Conservation (phyloP, 2,797 vertebrate species). For the Heliangelus exortis region DNA sequence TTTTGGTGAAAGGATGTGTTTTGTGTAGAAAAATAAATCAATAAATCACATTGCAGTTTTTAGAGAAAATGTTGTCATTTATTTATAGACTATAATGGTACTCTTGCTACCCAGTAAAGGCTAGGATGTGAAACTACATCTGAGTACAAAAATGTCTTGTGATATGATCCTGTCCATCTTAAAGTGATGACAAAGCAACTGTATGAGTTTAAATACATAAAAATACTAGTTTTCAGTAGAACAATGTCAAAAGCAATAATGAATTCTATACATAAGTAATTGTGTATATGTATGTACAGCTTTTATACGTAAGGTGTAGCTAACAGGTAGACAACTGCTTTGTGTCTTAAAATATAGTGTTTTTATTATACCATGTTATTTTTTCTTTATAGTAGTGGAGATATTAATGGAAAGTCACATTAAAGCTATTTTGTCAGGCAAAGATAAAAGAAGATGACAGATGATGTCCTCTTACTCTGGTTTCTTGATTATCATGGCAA, state of each 20-base stretch:
- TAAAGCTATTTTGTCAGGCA: neutral
- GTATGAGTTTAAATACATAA: neutral
- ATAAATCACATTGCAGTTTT: neutral
- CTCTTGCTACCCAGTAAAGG: neutral
- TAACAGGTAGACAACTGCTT: neutral
- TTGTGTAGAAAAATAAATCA: neutral
- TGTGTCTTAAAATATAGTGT: neutral
- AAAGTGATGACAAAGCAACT: neutral
- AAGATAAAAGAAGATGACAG: neutral
- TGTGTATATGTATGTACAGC: neutral
- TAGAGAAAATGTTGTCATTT: neutral
- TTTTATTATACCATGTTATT: neutral
- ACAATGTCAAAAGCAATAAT: neutral
- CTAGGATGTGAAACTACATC: neutral
- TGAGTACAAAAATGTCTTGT: neutral
- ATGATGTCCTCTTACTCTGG: neutral
- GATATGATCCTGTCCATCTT: neutral
- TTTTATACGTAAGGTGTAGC: neutral
- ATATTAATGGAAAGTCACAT: neutral
- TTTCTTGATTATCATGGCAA: neutral
- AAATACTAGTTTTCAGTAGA: neutral
- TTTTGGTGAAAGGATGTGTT: neutral
- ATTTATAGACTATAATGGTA: neutral
- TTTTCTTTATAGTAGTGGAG: neutral
- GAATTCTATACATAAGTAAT: neutral